A percentile compares a stretch with the other conserved stretches of the same genome.
These are phyloP conservation scores for Dascillus cervinus DNA, from an alignment of 2,888 invertebrate genomes.

Conservation along the genomic window DNA sequence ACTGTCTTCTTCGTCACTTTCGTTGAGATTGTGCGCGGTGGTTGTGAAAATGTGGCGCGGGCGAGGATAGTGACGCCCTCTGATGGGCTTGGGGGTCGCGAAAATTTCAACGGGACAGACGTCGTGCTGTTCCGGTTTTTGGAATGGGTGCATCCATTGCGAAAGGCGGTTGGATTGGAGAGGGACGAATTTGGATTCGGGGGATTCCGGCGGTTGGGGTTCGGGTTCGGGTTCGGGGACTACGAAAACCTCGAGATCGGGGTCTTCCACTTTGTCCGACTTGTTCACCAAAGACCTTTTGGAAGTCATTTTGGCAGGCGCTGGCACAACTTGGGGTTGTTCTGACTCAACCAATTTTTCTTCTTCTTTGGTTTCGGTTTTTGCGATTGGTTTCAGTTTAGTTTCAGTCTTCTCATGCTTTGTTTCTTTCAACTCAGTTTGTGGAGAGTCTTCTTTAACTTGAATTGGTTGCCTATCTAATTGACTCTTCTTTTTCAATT, in stretches of 20 bases:
- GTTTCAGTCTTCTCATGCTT: slow-evolving; percentile 1
- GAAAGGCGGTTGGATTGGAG: slow-evolving; percentile 38
- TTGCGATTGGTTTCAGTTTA: slow-evolving; percentile 1
- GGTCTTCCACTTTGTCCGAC: slow-evolving; percentile 32
- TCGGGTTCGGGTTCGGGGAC: slow-evolving; percentile 21
- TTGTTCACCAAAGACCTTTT: slow-evolving; percentile 38
- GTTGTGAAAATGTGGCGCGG: slow-evolving; percentile 23
- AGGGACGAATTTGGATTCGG: slow-evolving; percentile 38
- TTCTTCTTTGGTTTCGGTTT: slow-evolving; percentile 1
- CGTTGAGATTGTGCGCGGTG: slow-evolving; percentile 15
- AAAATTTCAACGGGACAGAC: slow-evolving; percentile 38
- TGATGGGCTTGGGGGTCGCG: slow-evolving; percentile 39
- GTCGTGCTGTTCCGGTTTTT: slow-evolving; percentile 38
- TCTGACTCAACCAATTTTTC: slow-evolving; percentile 5
- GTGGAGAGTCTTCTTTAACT: not conserved
- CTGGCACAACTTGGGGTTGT: not conserved
- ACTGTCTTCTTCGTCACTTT: slow-evolving; percentile 25
- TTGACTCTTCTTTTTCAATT: slow-evolving; percentile 37
- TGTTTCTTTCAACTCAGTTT: slow-evolving; percentile 3
- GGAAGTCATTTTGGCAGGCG: slow-evolving; percentile 26
- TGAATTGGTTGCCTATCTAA: not conserved
- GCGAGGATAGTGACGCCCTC: slow-evolving; percentile 36
- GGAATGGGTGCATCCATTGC: slow-evolving; percentile 37
- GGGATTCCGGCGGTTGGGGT: slow-evolving; percentile 38
- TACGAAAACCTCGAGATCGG: slow-evolving; percentile 35